Conservation (phyloP, 2,113 vertebrate species). For the Vulpes ferrilata region DNA sequence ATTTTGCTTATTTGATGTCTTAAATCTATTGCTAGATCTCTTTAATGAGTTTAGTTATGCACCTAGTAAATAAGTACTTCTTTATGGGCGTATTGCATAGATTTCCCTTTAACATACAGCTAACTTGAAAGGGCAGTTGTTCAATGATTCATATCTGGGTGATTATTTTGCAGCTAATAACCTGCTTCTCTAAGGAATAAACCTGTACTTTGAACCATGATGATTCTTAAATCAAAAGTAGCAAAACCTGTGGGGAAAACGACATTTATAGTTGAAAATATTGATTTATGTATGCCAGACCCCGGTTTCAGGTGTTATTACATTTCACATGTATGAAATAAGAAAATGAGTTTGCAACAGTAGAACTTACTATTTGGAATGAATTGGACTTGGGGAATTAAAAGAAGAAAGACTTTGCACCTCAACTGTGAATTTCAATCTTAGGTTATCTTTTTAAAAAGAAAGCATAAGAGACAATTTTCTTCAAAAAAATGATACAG, state of each 20-base stretch:
- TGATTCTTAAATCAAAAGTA: conserved; percentile 76
- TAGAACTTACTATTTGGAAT: conserved; percentile 73
- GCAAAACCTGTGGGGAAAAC: conserved; percentile 67
- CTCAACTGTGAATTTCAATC: conserved; percentile 63
- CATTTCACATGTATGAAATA: conserved; percentile 80
- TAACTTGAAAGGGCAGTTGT: not conserved
- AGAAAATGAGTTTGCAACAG: conserved; percentile 78
- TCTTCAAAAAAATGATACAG: conserved; percentile 58
- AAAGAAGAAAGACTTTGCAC: conserved; percentile 62
- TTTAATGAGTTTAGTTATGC: not conserved
- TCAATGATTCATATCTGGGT: not conserved
- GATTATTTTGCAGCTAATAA: conserved; percentile 67
- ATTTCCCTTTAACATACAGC: not conserved
- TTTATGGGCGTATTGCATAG: not conserved
- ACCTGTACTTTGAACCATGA: conserved; percentile 58
- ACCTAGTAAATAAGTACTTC: not conserved
- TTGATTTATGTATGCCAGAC: conserved; percentile 73
- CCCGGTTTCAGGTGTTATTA: conserved; percentile 67
- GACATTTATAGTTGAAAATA: conserved; percentile 75
- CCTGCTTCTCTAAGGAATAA: conserved; percentile 63
- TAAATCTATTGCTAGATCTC: not conserved
- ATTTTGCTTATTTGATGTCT: conserved; percentile 11
- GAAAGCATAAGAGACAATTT: conserved; percentile 49
- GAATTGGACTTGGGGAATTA: conserved; percentile 76
- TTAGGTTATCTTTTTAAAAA: conserved; percentile 52